Percentiles rank a stretch among this genome's conserved stretches.
Evolutionary conservation across 2,888 invertebrate species (phyloP).

Genomic region (Aricia artaxerxes): DNA sequence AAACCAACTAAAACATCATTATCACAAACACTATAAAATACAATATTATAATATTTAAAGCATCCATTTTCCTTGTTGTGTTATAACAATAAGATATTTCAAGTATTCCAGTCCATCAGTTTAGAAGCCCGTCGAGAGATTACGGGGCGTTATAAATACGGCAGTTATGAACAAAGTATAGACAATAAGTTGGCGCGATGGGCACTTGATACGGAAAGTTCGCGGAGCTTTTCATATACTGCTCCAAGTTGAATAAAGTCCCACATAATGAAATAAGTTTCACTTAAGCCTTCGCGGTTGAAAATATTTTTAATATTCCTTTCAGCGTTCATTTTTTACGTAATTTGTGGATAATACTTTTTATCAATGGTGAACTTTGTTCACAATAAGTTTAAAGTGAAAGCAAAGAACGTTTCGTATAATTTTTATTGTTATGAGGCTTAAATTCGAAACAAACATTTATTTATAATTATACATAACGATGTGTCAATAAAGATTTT

Average conservation of each 20-base stretch:
- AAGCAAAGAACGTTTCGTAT: neutral
- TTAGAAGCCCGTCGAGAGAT: conserved; percentile 14
- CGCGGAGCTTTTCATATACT: conserved; percentile 40
- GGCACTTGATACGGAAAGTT: conserved; percentile 41
- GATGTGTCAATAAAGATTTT: no score
- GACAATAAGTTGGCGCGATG: conserved; percentile 35
- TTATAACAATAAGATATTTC: neutral
- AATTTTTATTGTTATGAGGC: neutral
- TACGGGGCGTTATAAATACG: conserved; percentile 21
- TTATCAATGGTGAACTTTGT: neutral
- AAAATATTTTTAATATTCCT: conserved; percentile 54
- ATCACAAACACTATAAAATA: no score
- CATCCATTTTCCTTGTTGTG: neutral
- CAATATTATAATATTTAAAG: neutral
- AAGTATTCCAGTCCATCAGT: neutral
- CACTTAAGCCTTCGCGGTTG: conserved; percentile 42
- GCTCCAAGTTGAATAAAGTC: conserved; percentile 53
- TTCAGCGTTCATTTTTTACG: conserved; percentile 5
- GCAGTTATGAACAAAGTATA: conserved; percentile 33
- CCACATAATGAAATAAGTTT: conserved; percentile 64
- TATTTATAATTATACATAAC: no score
- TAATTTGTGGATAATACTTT: neutral
- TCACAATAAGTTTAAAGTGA: neutral
- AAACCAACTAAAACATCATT: no score
- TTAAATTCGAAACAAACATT: neutral